phyloP scores from a whole-genome alignment of 2,113 vertebrate genomes.

The Pseudorectes ferrugineus region DNA sequence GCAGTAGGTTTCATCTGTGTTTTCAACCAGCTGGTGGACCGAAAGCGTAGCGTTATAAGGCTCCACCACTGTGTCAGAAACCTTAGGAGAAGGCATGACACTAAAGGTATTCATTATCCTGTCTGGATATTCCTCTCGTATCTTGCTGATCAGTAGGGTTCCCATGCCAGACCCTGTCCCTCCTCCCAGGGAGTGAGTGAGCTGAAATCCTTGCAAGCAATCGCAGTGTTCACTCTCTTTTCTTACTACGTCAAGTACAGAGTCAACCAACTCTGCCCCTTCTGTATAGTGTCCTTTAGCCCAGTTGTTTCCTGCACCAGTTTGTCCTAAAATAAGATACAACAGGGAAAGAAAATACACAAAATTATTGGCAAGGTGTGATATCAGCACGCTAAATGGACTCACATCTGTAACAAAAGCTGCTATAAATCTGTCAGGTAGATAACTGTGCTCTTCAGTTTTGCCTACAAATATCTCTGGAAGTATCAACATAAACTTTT shows the following conservation, averaged over 20 bases:
- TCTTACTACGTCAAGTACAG: conserved; percentile 86
- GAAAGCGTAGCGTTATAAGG: conserved; percentile 93
- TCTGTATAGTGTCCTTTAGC: conserved; percentile 95
- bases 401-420: background rate
- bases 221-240: conserved; percentile 92
- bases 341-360: background rate
- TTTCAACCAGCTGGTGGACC: conserved; percentile 91
- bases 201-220: conserved; percentile 90
- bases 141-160: conserved; percentile 92
- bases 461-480: background rate
- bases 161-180: conserved; percentile 93
- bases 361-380: background rate
- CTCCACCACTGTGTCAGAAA: conserved; percentile 96
- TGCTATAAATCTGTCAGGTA: background rate
- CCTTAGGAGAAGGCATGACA: conserved; percentile 94
- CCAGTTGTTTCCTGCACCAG: conserved; percentile 95
- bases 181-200: conserved; percentile 85
- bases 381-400: background rate
- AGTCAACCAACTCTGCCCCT: conserved; percentile 90
- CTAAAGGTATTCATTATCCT: conserved; percentile 97
- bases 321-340: conserved; percentile 81
- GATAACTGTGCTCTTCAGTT: background rate
- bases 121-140: conserved; percentile 91
- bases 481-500: background rate
- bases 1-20: conserved; percentile 95